Evolutionary conservation across 2,888 invertebrate species (phyloP).

Genomic region (Seladonia tumulorum): DNA sequence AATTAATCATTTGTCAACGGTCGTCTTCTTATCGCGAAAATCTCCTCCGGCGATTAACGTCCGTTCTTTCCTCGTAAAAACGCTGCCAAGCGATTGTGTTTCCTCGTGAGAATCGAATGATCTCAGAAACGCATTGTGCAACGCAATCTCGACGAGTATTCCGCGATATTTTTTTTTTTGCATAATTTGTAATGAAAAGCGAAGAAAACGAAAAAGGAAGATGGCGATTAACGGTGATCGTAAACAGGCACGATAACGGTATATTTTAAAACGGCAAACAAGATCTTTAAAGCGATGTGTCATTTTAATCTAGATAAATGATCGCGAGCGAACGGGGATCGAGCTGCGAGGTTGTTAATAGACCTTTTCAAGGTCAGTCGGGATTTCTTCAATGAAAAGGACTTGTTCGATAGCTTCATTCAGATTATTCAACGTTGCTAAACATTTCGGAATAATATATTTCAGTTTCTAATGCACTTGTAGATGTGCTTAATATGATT

Average conservation of each 20-base stretch:
- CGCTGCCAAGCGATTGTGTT: background rate
- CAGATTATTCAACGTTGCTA: background rate
- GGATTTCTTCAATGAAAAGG: background rate
- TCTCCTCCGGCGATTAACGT: background rate
- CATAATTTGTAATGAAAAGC: background rate
- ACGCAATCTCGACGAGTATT: background rate
- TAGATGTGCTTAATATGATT: background rate
- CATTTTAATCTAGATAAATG: slow-evolving; percentile 22
- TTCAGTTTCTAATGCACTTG: background rate
- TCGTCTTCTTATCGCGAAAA: background rate
- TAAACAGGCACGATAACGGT: slow-evolving; percentile 11
- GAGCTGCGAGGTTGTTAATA: background rate
- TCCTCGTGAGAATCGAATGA: background rate
- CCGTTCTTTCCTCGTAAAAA: background rate
- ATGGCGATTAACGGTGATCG: background rate
- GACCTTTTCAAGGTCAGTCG: background rate
- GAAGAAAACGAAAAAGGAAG: background rate
- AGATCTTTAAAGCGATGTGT: background rate
- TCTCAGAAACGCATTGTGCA: background rate
- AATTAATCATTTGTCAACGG: background rate
- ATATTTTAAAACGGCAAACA: background rate
- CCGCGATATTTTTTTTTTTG: background rate
- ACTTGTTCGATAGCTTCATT: background rate
- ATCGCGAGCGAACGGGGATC: background rate
- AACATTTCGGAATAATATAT: background rate